Evolutionary conservation across 2,888 invertebrate genomes (phyloP), one percentile per base, ranked within the genome.

Genomic region (Papilio demoleus): DNA sequence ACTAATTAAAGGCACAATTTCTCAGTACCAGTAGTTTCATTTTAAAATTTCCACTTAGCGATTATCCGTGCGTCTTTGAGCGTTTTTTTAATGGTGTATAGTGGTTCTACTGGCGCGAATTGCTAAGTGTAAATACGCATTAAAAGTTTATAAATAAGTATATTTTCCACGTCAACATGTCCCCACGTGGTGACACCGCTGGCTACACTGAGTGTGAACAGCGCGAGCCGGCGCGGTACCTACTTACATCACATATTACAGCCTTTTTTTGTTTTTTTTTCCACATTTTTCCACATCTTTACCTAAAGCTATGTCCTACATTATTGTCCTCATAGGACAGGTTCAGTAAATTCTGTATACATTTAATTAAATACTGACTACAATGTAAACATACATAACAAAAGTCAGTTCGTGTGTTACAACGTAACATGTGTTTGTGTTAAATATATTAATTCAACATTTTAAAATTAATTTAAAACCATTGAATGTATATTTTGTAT

Each of bases 191-290:
- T 65, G 59, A 64, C 62, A 47, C 47, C 62, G 62, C 22, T 59
- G 65, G 67, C 50, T 53, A 70, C 68, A 68, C 73, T 75, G 80
- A 74, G 77, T 78, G 81, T 85, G 85, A 86, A 70, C 83, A 81
- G 83, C 84, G 87, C 87, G 79, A 79, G 88, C 88, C 88, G 84
- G 82, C 84, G 81, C 77, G 77, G 82, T 81, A 79, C 76, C 81
- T 82, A 83, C 83, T 85, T 86, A 89, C 76, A 89, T 90, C 88
- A 90, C 89, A 89, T 79, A 79, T 82, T 84, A 88, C 89, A 90
- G 89, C 88, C 90, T 89, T 90, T 87, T 88, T 87, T 86, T 85
- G 79, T 77, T 82, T 84, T 87, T 85, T 83, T 82, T 79, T 64
- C 58, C 45, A 24, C n/a, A 76, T 75, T 75, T 72, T 47, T 63